phyloP scores from a whole-genome alignment of 2,888 invertebrate species.

The Metacarcinus magister region DNA sequence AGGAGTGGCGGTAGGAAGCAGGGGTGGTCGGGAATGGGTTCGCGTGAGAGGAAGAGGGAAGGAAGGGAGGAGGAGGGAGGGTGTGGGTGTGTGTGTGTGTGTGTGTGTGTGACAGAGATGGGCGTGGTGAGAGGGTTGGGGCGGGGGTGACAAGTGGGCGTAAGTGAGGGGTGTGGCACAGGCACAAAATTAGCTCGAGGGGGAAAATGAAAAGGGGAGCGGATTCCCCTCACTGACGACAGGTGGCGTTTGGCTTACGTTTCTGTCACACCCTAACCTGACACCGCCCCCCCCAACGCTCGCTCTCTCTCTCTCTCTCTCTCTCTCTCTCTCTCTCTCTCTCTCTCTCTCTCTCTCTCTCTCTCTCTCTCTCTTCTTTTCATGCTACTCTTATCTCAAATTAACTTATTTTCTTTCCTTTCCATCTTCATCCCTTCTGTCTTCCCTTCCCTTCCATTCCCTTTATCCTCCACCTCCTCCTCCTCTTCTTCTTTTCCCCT shows the following conservation, averaged over 20 bases:
- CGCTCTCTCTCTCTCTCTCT: slow-evolving; percentile 31
- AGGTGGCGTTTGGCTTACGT: not conserved
- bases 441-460: slow-evolving; percentile 21
- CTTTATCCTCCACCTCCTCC: not conserved
- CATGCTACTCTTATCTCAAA: not conserved
- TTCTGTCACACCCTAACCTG: not conserved
- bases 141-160: not conserved
- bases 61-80: not conserved
- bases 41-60: not conserved
- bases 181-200: not conserved
- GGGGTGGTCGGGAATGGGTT: not conserved
- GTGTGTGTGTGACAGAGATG: not conserved
- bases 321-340: slow-evolving; percentile 47
- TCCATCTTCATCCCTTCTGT: not conserved
- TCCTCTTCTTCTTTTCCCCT: slow-evolving; percentile 8
- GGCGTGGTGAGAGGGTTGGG: not conserved
- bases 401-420: not conserved
- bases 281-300: not conserved
- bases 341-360: not conserved
- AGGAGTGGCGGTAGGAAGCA: no score
- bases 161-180: not conserved
- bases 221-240: not conserved
- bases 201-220: not conserved
- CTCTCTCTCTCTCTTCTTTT: not conserved
- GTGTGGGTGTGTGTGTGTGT: no score